Base-by-base conservation (phyloP, 2,113 vertebrate genomes). In the Xiphophorus maculatus region DNA sequence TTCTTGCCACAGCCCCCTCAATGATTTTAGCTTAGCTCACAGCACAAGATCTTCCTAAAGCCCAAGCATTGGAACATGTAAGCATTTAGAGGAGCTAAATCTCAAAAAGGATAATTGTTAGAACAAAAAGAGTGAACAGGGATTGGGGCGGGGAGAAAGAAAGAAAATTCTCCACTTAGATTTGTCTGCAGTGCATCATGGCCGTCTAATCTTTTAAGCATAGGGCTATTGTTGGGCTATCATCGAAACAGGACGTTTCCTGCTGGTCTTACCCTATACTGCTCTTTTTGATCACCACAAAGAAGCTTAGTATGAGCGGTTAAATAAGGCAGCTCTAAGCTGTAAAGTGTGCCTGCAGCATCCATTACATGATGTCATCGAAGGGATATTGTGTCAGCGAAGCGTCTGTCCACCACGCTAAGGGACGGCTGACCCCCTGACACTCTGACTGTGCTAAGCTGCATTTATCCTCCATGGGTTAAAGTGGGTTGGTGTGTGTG, bases 291-390 rank as follows among this genome's bases (percentile, higher is more conserved):
- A 69, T 60, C 2, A 75, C 68, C 84, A 90, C 84, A 90, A 90
- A 92, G 83, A 81, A 87, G 91, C 83, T 92, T 92, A 88, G 66
- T 35, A 51, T 82, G 81, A 92, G 89, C 74, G 82, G 83, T 87
- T 80, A 84, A 87, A 92, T 64, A 85, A 84, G 77, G 74, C 77
- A 73, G 68, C 75, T 40, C 29, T 90, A 84, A 92, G 88, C 91
- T 40, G 29, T 73, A 90, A 92, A 91, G 87, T 88, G 91, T 85
- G 79, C 64, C 73, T 64, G 75, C 83, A 76, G 79, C 68, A 0
- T 71, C 83, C 79, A 81, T 87, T 87, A 83, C 81, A 60, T n/a
- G 62, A 64, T 48, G 84, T 77, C 27, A 63, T 87, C 85, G 79
- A 78, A 82, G 76, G 72, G 82, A 81, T 81, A 80, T 72, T 71